These are phyloP conservation scores for Centruroides vittatus DNA, from an alignment of 1,140 invertebrate species.

Conservation along the genomic window DNA sequence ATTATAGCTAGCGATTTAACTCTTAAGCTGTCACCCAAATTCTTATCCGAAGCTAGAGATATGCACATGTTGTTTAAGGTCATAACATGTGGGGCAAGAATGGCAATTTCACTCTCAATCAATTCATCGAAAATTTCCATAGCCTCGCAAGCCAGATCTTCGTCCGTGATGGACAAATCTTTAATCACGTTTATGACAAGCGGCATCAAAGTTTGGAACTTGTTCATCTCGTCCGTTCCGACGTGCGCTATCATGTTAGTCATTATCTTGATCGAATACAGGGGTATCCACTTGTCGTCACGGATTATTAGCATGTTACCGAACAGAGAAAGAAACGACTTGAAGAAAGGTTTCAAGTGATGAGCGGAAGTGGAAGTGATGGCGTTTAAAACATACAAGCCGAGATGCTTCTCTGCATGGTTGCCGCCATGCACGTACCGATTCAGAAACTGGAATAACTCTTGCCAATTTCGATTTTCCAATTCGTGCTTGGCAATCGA, in stretches of 20 bases:
- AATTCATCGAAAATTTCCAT: constrained; percentile 59
- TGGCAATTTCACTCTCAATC: constrained; percentile 45
- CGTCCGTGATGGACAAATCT: constrained; percentile 37
- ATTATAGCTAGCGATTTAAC: constrained; percentile 51
- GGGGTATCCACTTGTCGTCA: constrained; percentile 36
- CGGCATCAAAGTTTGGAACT: constrained; percentile 47
- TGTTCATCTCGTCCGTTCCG: constrained; percentile 41
- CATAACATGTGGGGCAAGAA: constrained; percentile 49
- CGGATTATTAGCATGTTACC: constrained; percentile 36
- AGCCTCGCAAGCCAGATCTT: constrained; percentile 41
- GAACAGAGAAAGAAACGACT: constrained; percentile 39
- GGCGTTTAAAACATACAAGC: constrained; percentile 46
- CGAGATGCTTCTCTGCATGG: constrained; percentile 48
- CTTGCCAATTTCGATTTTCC: constrained; percentile 46
- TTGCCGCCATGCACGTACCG: constrained; percentile 39
- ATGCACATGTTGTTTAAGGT: constrained; percentile 49
- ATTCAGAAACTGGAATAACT: constrained; percentile 51
- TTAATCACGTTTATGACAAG: constrained; percentile 41
- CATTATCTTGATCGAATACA: constrained; percentile 44
- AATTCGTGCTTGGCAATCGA: constrained; percentile 55
- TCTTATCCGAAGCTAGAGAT: constrained; percentile 38
- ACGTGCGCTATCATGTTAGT: constrained; percentile 42
- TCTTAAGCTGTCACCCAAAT: constrained; percentile 41
- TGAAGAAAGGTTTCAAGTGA: constrained; percentile 39
- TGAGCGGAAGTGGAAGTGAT: constrained; percentile 45